Conservation (phyloP, 1,140 invertebrate genomes). For the Maconellicoccus hirsutus region DNA sequence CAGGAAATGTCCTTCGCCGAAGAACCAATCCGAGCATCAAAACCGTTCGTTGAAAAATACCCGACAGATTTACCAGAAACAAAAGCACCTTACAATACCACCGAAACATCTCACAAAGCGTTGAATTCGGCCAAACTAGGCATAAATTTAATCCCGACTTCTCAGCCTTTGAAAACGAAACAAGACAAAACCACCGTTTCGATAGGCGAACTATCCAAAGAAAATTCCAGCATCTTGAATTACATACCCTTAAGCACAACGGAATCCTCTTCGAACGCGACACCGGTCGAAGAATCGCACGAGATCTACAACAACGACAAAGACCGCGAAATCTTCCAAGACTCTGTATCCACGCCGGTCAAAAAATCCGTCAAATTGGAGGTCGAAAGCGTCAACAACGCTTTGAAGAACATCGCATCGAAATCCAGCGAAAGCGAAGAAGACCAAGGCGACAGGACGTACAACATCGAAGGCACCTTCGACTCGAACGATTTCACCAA, state of each 20-base stretch:
- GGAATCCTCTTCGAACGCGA: background rate
- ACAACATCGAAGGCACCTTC: constrained; percentile 12
- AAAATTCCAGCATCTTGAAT: background rate
- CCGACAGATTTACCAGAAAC: background rate
- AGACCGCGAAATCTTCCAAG: constrained; percentile 9
- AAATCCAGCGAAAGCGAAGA: constrained; percentile 18
- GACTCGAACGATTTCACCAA: constrained; percentile 13
- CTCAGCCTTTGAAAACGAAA: constrained; percentile 23
- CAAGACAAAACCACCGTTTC: constrained; percentile 27
- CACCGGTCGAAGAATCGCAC: background rate
- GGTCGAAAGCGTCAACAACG: background rate
- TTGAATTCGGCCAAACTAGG: constrained; percentile 10
- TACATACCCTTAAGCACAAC: background rate
- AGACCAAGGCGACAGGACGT: background rate
- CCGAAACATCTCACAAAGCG: constrained; percentile 31
- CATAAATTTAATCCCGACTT: constrained; percentile 23
- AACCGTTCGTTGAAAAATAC: constrained; percentile 15
- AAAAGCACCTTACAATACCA: constrained; percentile 37
- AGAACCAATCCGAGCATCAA: constrained; percentile 19
- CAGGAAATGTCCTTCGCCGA: constrained; percentile 23
- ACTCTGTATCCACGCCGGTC: background rate
- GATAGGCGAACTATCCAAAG: constrained; percentile 24
- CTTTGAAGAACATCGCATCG: background rate
- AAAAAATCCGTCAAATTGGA: background rate
- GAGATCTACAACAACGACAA: constrained; percentile 12